phyloP scores from a whole-genome alignment of 2,888 invertebrate species.

The Bellardia pandia region DNA sequence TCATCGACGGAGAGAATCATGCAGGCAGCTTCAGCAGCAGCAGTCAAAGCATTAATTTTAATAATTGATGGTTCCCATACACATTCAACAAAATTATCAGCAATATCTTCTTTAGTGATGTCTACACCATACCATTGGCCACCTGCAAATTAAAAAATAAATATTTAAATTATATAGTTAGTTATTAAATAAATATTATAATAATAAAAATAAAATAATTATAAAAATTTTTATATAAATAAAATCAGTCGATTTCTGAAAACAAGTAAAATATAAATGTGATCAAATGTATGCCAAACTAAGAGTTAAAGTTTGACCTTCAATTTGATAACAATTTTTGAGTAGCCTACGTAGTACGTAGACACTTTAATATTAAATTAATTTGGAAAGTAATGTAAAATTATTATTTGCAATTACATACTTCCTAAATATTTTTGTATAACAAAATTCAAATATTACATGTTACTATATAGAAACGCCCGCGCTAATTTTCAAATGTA shows the following conservation, averaged over 20 bases:
- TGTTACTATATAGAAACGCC: neutral
- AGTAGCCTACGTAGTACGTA: no score
- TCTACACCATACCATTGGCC: slow-evolving; percentile 98
- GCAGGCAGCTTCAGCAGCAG: slow-evolving; percentile 98
- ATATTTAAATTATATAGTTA: neutral
- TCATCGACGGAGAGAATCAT: slow-evolving; percentile 98
- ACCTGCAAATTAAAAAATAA: slow-evolving; percentile 84
- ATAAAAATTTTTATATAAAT: no score
- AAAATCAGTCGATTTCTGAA: no score
- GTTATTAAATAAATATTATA: no score
- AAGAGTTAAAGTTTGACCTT: no score
- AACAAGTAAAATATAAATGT: no score
- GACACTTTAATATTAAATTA: no score
- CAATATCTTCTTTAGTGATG: slow-evolving; percentile 95
- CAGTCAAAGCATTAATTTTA: slow-evolving; percentile 97
- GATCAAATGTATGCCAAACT: no score
- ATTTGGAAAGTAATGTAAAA: neutral
- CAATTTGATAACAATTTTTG: no score
- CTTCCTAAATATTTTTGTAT: no score
- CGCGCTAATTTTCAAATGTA: neutral
- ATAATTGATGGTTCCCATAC: slow-evolving; percentile 99
- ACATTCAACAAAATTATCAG: slow-evolving; percentile 96
- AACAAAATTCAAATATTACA: no score
- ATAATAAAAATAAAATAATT: no score
- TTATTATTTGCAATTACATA: neutral